Base-by-base conservation (phyloP, 1,140 invertebrate genomes). In the Sinonovacula constricta region DNA sequence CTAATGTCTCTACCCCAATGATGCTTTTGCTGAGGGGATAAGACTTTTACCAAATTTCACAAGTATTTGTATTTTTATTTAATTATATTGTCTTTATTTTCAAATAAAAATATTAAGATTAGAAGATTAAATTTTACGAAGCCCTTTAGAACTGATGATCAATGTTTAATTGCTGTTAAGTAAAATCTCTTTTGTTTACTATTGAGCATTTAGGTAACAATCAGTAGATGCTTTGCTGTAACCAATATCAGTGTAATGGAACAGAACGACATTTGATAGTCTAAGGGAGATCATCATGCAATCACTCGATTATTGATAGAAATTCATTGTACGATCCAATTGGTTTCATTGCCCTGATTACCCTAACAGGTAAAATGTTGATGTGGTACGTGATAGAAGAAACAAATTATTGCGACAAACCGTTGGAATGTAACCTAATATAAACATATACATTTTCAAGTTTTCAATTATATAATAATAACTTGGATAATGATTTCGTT, bases 401-500 rank as follows among this genome's bases (percentile, higher is more conserved):
- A 53, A 24, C 26, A 53, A 18, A 53, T n/a, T 18, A 53, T 1
- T 53, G 7, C 1, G 51, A 53, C 26, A 24, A 53, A 24, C 51
- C 51, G 26, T 56, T 67, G 39, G 24, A 34, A 65, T 76, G 14
- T 28, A 26, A 15, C 3, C 63, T 28, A 18, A 5, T 10, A 39
- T n/a, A 15, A 49, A 66, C 2, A 30, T 26, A 26, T 18, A 68
- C 31, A 7, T 82, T 22, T 77, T 80, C 49, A 39, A 76, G 10
- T 84, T 78, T 53, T 63, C 18, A 2, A 78, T n/a, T n/a, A n/a
- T n/a, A n/a, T n/a, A n/a, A n/a, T n/a, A n/a, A n/a, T n/a, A n/a
- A n/a, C n/a, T n/a, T n/a, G n/a, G n/a, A n/a, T n/a, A n/a, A n/a
- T n/a, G n/a, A n/a, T n/a, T n/a, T n/a, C n/a, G n/a, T n/a, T n/a